Base-by-base conservation (phyloP, 2,888 invertebrate species). In the Vandiemenella viatica region DNA sequence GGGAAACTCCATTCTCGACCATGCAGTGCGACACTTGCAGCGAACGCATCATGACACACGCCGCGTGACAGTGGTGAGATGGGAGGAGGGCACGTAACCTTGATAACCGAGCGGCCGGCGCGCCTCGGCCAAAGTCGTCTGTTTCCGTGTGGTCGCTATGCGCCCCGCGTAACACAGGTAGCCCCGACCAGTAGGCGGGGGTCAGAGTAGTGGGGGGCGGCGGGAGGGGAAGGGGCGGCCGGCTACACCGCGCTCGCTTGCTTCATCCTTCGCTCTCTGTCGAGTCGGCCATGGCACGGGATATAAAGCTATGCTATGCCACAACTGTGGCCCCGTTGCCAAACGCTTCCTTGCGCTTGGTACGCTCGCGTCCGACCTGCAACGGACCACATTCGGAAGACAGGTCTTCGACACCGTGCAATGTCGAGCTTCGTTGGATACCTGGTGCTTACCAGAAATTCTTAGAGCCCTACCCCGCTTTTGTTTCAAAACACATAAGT, bases 71-170 rank as follows among this genome's bases (percentile, higher is more conserved):
- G n/a, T n/a, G n/a, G 26, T n/a, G 41, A n/a, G 26, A 17, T 23
- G 4, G 48, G 37, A 16, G 20, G 21, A 17, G 40, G 19, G 40
- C 17, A 15, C n/a, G 32, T 37, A 38, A 8, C 32, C 37, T 20
- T 43, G 43, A 32, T 26, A 15, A 13, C 37, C 10, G 46, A 13
- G 37, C 22, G 46, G 62, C 54, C 50, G 55, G 52, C 32, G 55
- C 55, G 42, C 55, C 57, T 54, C 59, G 52, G 49, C 57, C 56
- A 58, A 65, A 63, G 58, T 65, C 64, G 60, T 65, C 18, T 20
- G 20, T 48, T 48, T 48, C 48, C 48, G 48, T 38, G 43, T 18
- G 65, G 62, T 63, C 63, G 62, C 64, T 63, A 64, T 63, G 44
- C 62, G 59, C 37, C 37, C 19, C 42, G 42, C 45, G 53, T 54